phyloP scores from a whole-genome alignment of 1,140 invertebrate species.

The Acromyrmex charruanus region DNA sequence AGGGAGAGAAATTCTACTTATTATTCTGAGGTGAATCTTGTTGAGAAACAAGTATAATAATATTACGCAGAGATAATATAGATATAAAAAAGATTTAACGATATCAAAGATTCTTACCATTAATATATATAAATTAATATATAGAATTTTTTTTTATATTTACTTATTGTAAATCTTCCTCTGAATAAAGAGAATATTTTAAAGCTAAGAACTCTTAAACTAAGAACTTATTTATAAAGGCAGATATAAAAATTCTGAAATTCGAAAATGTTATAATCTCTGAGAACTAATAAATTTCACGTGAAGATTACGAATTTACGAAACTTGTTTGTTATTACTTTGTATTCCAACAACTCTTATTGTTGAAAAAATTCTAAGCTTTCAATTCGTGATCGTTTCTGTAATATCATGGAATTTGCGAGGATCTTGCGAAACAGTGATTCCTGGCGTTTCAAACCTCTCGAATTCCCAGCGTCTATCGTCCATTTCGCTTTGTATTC shows the following conservation, averaged over 20 bases:
- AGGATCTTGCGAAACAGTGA: background rate
- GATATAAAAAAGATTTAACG: background rate
- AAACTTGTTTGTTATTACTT: background rate
- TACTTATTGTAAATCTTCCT: background rate
- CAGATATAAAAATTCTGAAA: background rate
- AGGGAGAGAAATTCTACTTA: slow-evolving; percentile 4
- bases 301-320: too few species aligned
- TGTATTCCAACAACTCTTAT: background rate
- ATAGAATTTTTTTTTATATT: slow-evolving; percentile 1
- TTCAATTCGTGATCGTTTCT: background rate
- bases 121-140: background rate
- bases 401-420: background rate
- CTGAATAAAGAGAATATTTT: background rate
- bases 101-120: background rate
- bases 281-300: background rate
- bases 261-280: background rate
- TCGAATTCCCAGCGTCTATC: slow-evolving; percentile 37
- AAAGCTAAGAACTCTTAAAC: background rate
- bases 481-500: slow-evolving; percentile 51
- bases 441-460: background rate
- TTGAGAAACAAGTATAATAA: slow-evolving; percentile 33
- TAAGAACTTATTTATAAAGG: background rate
- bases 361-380: background rate
- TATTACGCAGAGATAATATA: background rate
- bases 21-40: slow-evolving; percentile 35